Base-by-base conservation (phyloP, 2,888 invertebrate species). In the Limulus polyphemus region DNA sequence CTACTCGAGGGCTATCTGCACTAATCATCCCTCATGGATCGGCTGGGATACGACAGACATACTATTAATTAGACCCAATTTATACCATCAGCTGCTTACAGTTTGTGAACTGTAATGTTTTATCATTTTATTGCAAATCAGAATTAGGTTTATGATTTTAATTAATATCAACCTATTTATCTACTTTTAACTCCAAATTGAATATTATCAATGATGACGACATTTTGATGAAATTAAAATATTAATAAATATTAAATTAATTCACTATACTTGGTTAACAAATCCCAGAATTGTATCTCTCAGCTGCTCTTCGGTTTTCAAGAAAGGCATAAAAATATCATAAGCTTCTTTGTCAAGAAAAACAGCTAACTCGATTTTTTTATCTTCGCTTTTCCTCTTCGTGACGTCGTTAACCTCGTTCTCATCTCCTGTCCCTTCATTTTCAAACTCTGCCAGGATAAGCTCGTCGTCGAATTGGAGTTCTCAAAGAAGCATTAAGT, bases 251-350 rank as follows among this genome's bases (percentile, higher is more conserved):
- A 52, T 5, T 3, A 11, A 9, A 13, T 47, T 14, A 14, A 12
- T 62, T 4, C n/a, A 13, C 13, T 79, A 80, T 78, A 84, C 84
- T 69, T 84, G 86, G 74, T 88, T 88, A 69, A 87, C 80, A 71
- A 87, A 88, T 12, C 87, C 87, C 61, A 88, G 74, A n/a, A 88
- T 76, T 84, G 88, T 85, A 72, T 88, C 85, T 49, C 83, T 79
- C 55, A 88, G 82, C 12, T 78, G 78, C 65, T 86, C 85, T 71
- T 84, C 82, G 69, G 82, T 79, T 67, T 83, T 80, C 66, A 86
- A 80, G 72, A 82, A 84, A 0, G 87, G 84, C 13, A 83, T 77
- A 74, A 87, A 87, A 48, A 83, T 80, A 71, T 81, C 82, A 72
- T 87, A 87, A 0, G 82, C 87, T 1, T 85, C 82, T 73, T 84